Evolutionary conservation across 2,113 vertebrate genomes (phyloP).

Genomic region (Clinocottus analis): DNA sequence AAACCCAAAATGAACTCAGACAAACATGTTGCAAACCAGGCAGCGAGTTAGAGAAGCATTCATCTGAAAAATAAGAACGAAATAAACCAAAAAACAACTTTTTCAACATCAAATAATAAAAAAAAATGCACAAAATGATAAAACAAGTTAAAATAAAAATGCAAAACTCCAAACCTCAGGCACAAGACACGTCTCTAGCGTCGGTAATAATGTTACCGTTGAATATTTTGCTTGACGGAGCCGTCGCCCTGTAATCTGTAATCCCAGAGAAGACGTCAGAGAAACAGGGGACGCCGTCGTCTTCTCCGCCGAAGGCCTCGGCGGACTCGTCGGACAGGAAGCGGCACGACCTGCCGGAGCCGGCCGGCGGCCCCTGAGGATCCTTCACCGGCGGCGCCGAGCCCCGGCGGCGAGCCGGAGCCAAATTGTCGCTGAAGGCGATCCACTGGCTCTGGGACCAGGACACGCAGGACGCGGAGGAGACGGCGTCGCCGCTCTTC

Average conservation of each 20-base stretch:
- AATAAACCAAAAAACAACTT: neutral
- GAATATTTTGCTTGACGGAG: conserved; percentile 78
- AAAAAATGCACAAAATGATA: conserved; percentile 29
- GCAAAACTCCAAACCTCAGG: conserved; percentile 50
- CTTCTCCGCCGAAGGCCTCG: conserved; percentile 70
- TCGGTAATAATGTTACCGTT: conserved; percentile 80
- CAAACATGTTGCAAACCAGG: conserved; percentile 45
- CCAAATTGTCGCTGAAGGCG: conserved; percentile 83
- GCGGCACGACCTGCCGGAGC: conserved; percentile 71
- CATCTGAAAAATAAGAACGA: conserved; percentile 4
- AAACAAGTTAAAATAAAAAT: conserved; percentile 18
- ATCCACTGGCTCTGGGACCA: conserved; percentile 86
- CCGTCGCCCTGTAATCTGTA: conserved; percentile 73
- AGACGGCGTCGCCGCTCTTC: conserved; percentile 72
- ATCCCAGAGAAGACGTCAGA: conserved; percentile 73
- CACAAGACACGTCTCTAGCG: conserved; percentile 31
- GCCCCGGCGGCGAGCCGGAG: conserved; percentile 63
- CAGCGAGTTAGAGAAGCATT: conserved; percentile 24
- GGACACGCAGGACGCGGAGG: conserved; percentile 74
- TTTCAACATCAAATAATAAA: neutral
- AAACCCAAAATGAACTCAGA: neutral
- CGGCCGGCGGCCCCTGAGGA: conserved; percentile 69
- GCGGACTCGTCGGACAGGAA: conserved; percentile 82
- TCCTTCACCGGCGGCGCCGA: conserved; percentile 68
- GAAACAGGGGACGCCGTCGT: conserved; percentile 72